Evolutionary conservation across 2,797 vertebrate species (phyloP), one percentile per base, ranked within the genome.

Genomic region (Carcharodon carcharias): DNA sequence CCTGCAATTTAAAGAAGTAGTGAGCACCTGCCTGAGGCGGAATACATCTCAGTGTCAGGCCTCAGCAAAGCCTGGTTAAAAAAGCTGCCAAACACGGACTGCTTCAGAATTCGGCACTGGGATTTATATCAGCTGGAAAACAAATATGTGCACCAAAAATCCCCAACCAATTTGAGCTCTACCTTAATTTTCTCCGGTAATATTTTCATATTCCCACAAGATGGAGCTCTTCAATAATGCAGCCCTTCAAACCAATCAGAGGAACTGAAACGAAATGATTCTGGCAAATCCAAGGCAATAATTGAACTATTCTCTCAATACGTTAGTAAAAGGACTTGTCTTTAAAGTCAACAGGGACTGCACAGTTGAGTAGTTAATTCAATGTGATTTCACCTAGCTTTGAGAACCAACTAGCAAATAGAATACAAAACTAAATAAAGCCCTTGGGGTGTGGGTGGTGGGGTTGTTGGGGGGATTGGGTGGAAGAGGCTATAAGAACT

Each of bases 221-320:
- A 50, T 95, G 94, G 94, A 58, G 94, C 94, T 95, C 94, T 77
- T 95, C 69, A 31, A 56, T 77, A 95, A 71, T 73, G 77, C 23
- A 95, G 69, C 28, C 69, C 50, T 56, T 95, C 69, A 73, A 95
- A 56, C 69, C 45, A 54, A 73, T 73, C 16, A 56, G 14, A 77
- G 56, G 50, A 73, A 95, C 45, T 73, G 45, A 54, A 95, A 56
- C 71, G 21, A 95, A 71, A 12, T n/a, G 54, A 2, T 56, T 54
- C 40, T 11, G 7, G 50, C 23, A 69, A 69, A 26, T 93, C 58
- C 26, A 35, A 1, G 56, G 45, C 26, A 58, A 95, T 18, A 35
- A 77, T 45, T 95, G 94, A 77, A 56, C 91, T 35, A 2, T 71
- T 73, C 69, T 95, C 50, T 18, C 94, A 54, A 54, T 63, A 35